These are phyloP conservation scores for Spisula solida DNA, from an alignment of 2,888 invertebrate genomes.

Conservation along the genomic window DNA sequence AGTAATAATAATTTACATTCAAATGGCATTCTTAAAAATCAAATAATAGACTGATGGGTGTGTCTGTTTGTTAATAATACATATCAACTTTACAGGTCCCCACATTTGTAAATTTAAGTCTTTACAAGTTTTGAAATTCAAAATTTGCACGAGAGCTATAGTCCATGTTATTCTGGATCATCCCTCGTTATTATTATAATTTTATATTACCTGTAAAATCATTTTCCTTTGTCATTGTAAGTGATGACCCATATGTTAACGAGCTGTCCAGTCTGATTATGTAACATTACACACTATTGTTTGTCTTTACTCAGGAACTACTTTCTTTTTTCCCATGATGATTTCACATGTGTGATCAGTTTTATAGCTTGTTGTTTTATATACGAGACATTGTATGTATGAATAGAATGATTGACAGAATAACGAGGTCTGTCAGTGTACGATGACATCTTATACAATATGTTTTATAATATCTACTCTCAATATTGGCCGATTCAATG, in stretches of 20 bases:
- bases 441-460: conserved; percentile 10
- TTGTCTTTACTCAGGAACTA: neutral
- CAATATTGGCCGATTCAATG: neutral
- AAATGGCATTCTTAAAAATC: too few relatives aligned
- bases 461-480: neutral
- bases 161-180: too few relatives aligned
- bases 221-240: neutral
- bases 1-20: too few relatives aligned
- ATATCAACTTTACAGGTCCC: too few relatives aligned
- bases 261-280: neutral
- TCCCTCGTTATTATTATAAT: too few relatives aligned
- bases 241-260: conserved; percentile 5
- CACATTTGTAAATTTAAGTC: too few relatives aligned
- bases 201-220: neutral
- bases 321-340: conserved; percentile 21
- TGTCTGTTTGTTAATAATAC: too few relatives aligned
- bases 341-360: conserved; percentile 1
- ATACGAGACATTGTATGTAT: neutral
- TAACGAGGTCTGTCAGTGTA: conserved; percentile 26
- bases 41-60: too few relatives aligned
- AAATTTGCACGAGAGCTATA: too few relatives aligned
- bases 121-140: too few relatives aligned
- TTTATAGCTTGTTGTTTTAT: neutral
- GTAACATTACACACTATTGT: neutral
- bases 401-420: conserved; percentile 8